A percentile compares a stretch with the other conserved stretches of the same genome.
phyloP scores from a whole-genome alignment of 2,797 vertebrate species.

The Manis crassicaudata region DNA sequence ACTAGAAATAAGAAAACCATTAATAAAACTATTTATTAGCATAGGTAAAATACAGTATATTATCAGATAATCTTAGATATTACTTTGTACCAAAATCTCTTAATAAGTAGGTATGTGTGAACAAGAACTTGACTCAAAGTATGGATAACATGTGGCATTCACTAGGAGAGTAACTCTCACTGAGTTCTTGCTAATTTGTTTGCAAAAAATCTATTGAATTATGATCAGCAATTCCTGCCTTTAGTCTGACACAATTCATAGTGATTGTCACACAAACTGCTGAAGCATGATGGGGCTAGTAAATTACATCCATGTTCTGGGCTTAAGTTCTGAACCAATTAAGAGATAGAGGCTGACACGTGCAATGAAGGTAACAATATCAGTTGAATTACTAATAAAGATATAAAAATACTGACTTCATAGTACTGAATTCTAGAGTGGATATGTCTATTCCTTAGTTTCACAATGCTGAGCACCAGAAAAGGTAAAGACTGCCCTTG shows the following conservation, averaged over 20 bases:
- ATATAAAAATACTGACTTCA: background rate
- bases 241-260: background rate
- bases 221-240: background rate
- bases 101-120: background rate
- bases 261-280: background rate
- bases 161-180: background rate
- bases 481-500: background rate
- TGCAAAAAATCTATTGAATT: background rate
- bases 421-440: background rate
- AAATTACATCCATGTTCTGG: background rate
- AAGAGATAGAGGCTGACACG: background rate
- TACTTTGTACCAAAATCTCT: background rate
- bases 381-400: background rate
- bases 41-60: background rate
- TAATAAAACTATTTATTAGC: background rate
- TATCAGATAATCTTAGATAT: background rate
- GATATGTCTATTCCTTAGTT: background rate
- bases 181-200: background rate
- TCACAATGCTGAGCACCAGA: background rate
- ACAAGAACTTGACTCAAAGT: background rate
- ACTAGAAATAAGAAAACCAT: background rate
- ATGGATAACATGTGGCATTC: background rate
- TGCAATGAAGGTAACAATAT: no score
- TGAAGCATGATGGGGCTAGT: background rate
- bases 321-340: background rate